Base-by-base conservation (phyloP, 1,140 invertebrate species). In the Trachymyrmex cornetzi region DNA sequence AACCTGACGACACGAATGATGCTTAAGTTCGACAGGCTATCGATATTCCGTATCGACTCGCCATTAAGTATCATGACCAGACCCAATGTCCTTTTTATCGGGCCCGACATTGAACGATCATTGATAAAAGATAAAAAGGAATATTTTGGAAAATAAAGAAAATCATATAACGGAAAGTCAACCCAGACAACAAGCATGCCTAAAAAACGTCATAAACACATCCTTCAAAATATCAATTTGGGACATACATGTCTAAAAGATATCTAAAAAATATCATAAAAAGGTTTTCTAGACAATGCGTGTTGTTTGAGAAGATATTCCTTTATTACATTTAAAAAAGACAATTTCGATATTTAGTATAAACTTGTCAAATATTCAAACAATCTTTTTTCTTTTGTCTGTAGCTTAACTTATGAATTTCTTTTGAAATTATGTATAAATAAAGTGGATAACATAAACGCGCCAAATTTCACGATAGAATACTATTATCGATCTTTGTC, bases 21-120 rank as follows among this genome's bases (percentile, higher is more conserved):
- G 24, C 67, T 84, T 82, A 61, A 74, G 48, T 74, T 82, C 67
- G 55, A 75, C 24, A 61, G 19, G 30, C 71, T 19, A 74, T 74
- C 38, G n/a, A 63, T 84, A 61, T 38, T 74, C 11, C 11, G n/a
- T 30, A 84, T 48, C 53, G 34, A 82, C 22, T 55, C n/a, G 30
- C 4, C 53, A 38, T 82, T 11, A 16, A 50, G 50, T 44, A 77
- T 77, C 30, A 14, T n/a, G 22, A 71, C 4, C 12, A 16, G 27
- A 22, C 0, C 24, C 27, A 67, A 67, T 24, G 19, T 9, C 50
- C 14, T 22, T 30, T n/a, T 27, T 27, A 30, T 30, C 27, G 22
- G 12, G n/a, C n/a, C 11, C 16, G 38, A 71, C 24, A 14, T 63
- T n/a, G 14, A 53, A n/a, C n/a, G n/a, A n/a, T n/a, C 1, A 12